Evolutionary conservation across 2,113 vertebrate species (phyloP), one percentile per base, ranked within the genome.

Genomic region (Ranitomeya imitator): DNA sequence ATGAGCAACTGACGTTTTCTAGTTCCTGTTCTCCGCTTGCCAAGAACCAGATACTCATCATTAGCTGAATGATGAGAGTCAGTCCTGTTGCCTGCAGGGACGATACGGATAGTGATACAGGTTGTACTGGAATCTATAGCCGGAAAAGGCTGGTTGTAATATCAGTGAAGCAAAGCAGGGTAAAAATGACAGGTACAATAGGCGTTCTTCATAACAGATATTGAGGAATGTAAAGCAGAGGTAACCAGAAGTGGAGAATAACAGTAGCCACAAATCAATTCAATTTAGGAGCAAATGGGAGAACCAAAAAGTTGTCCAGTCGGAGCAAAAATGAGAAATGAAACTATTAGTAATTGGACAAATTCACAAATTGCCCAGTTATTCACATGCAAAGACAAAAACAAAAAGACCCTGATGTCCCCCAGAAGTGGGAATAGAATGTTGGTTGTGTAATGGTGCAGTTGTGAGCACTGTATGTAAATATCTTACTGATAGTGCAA

Each of bases 41-140:
- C 0, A 21, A 65, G 12, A 61, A 63, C 73, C 61, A 1, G 78
- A 65, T 78, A 51, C 74, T 26, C 23, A 78, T 61, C 23, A 78
- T 51, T 15, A 78, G 10, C 16, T 52, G 57, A 15, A 26, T 31
- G 65, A 71, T 23, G 51, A 85, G 63, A 6, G 79, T 86, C 74
- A 45, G 57, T 11, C 37, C 73, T 76, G 14, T 37, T 5, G 84
- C 84, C 83, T 23, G 3, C 21, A 78, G 55, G 73, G 37, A 57
- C 6, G 55, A 61, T 31, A 51, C 18, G 63, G 82, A n/a, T 76
- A 19, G 31, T 8, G 12, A 78, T n/a, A 78, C 85, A 61, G 73
- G 85, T 86, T 86, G 73, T 86, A 77, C 85, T 52, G 57, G 37
- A 61, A 63, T 86, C 74, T 52, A 18, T 3, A 86, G 71, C 85